Conservation (phyloP, 2,797 vertebrate genomes). For the Vespertilio murinus region DNA sequence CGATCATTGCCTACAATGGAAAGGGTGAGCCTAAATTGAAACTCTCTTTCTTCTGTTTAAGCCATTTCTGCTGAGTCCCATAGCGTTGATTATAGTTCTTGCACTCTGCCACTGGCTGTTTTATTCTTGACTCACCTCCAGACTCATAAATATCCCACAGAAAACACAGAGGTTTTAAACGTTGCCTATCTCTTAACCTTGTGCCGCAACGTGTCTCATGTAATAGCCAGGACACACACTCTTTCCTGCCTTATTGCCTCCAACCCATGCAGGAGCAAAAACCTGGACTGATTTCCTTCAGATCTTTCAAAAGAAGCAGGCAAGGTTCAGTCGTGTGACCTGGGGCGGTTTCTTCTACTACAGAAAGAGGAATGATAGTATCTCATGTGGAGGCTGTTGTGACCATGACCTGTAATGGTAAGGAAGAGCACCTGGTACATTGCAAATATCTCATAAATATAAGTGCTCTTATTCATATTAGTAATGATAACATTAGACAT, state of each 20-base stretch:
- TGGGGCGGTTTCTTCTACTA: not conserved
- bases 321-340: not conserved
- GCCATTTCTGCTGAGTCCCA: constrained; percentile 41
- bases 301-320: constrained; percentile 41
- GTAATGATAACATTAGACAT: constrained; percentile 22
- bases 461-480: not conserved
- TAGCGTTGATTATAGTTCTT: constrained; percentile 70
- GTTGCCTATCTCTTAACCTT: constrained; percentile 36
- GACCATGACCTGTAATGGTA: not conserved
- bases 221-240: not conserved
- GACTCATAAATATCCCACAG: constrained; percentile 58
- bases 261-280: not conserved
- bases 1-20: constrained; percentile 54
- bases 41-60: constrained; percentile 36
- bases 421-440: not conserved
- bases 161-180: constrained; percentile 53
- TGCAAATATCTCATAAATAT: not conserved
- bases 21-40: constrained; percentile 51
- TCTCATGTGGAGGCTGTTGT: not conserved
- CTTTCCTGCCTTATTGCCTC: not conserved
- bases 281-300: not conserved
- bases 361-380: constrained; percentile 1
- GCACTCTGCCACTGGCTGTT: constrained; percentile 39
- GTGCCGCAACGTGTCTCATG: not conserved
- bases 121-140: constrained; percentile 69